Evolutionary conservation across 2,113 vertebrate species (phyloP).

Genomic region (Clinocottus analis): DNA sequence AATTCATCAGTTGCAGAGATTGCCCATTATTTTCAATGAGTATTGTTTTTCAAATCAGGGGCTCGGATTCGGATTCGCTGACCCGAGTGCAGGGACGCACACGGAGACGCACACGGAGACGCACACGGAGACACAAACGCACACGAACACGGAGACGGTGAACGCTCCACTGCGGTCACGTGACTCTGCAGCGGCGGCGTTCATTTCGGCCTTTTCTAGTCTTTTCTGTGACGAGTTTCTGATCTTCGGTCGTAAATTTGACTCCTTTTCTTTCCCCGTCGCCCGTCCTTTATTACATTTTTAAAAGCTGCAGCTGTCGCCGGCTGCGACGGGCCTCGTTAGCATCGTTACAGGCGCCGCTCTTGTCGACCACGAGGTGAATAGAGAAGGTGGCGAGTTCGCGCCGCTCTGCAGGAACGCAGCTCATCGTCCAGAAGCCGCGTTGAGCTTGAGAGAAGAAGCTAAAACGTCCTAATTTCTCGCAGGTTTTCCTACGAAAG

Average conservation of each 20-base stretch:
- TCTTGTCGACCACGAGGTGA: not conserved
- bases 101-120: constrained; percentile 3
- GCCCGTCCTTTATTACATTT: not conserved
- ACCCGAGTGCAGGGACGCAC: not conserved
- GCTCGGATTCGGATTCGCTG: constrained; percentile 38
- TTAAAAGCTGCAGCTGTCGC: not conserved
- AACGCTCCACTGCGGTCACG: not conserved
- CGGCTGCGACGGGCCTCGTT: not conserved
- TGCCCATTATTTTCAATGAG: constrained; percentile 68
- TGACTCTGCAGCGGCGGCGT: no score
- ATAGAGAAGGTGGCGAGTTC: not conserved
- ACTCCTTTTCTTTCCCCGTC: no score
- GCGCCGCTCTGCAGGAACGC: not conserved
- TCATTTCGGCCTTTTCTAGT: not conserved
- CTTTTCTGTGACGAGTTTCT: not conserved
- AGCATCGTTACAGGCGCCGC: not conserved
- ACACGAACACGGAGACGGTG: no score
- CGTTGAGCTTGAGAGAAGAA: not conserved
- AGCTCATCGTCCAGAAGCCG: not conserved
- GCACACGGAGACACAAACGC: no score
- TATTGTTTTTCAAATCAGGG: constrained; percentile 65
- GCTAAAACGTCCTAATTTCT: not conserved
- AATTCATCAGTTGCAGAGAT: constrained; percentile 67
- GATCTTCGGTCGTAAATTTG: not conserved
- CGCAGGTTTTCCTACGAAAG: no score